Evolutionary conservation across 35 echinoderm and acorn worm species (phyloP), one percentile per base, ranked within the genome.

Genomic region (Holothuria glaberrima): DNA sequence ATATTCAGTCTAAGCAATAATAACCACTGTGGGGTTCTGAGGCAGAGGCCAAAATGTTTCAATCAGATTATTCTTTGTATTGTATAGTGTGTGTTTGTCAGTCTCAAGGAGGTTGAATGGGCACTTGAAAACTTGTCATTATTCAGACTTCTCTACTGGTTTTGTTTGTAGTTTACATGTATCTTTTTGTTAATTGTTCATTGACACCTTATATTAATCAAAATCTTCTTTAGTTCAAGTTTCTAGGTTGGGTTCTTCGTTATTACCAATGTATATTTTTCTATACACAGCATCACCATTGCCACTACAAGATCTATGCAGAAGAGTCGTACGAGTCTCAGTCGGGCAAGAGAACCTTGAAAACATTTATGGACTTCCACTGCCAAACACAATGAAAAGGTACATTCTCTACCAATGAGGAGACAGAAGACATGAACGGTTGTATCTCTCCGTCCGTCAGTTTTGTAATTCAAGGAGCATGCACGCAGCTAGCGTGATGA

Each of bases 371-470:
- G 91, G 91, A 75, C 91, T 99, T 21, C 97, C 97, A 52, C 67
- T 99, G 70, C 97, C 97, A 58, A 93, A 83, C 63, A 94, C 94
- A 86, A 86, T 99, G 52, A 99, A 99, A 75, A 30, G 86, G 12
- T 99, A 99, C 91, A 62, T 99, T 73, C 91, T 99, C 81, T 99
- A 93, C 91, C 97, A 99, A 31, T 99, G 97, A 92, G 33, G 26
- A 25, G 41, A 17, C 85, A 14, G 80, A 59, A 21, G 56, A 63
- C 22, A 35, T 9, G 33, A 28, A 61, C 13, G 44, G 34, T 48
- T 84, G 27, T 84, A 48, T 84, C 48, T 84, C 80, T 84, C 80
- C 80, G 80, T 84, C 80, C 80, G 80, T 58, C 80, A 84, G 56
- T 84, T 84, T 63, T 84, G 80, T 84, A 84, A 58, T 84, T 84